Evolutionary conservation across 2,797 vertebrate genomes (phyloP), one percentile per base, ranked within the genome.

Genomic region (Malacoraja senta): DNA sequence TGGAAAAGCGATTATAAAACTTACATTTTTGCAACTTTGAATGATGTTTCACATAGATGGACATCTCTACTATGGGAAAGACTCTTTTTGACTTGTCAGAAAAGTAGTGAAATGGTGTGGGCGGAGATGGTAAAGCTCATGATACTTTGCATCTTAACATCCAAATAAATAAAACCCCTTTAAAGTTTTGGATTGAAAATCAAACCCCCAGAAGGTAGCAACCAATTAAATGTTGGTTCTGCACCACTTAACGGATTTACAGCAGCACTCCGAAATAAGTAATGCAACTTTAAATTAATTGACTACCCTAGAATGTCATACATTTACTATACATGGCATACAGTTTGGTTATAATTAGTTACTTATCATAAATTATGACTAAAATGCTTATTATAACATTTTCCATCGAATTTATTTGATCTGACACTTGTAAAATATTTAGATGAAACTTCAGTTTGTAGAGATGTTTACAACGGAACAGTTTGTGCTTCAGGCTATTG

Each of bases 281-380:
- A 92, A 38, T 44, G 71, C 38, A 76, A 92, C 71, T 76, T 72
- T 92, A 92, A 92, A 92, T 92, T 76, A 74, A 92, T 92, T 92
- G 90, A 58, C 44, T 53, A 74, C 15, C 10, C 35, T 58, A 13
- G 71, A 92, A 92, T 92, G 26, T 92, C 72, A 74, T 29, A 9
- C 38, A 92, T 92, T 92, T 92, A 92, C 71, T 15, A 29, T 76
- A 92, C 71, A 92, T 53, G 90, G 26, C 90, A 92, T n/a, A 38
- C 35, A 72, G 86, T 91, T 74, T 72, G 35, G 35, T 76, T 92
- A 76, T 92, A 92, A 92, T 92, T 76, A 92, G 38, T 92, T 92
- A 74, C 71, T 53, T 74, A 92, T 53, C 90, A 92, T 92, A 58
- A 88, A 88, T 92, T 26, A 92, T 24, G 21, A 74, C 90, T 76